Conservation (phyloP, 2,888 invertebrate genomes). For the Leptarthrus brevirostris region DNA sequence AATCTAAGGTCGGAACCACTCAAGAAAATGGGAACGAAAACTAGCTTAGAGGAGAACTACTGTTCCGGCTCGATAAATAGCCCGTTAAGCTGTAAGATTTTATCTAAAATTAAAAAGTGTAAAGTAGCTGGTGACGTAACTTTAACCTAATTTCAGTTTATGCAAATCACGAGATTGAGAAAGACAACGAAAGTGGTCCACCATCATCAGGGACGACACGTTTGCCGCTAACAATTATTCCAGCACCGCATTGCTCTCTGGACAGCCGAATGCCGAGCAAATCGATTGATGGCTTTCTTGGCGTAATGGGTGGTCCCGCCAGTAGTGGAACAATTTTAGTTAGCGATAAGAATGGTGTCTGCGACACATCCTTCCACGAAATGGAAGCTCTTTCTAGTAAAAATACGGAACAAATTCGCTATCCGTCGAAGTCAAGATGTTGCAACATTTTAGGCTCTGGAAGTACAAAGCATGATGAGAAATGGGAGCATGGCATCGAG, state of each 20-base stretch:
- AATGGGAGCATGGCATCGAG: slow-evolving; percentile 50
- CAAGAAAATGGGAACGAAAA: slow-evolving; percentile 63
- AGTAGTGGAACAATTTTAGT: slow-evolving; percentile 33
- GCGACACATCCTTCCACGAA: slow-evolving; percentile 51
- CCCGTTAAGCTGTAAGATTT: slow-evolving; percentile 65
- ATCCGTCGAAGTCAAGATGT: slow-evolving; percentile 59
- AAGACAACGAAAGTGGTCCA: slow-evolving; percentile 63
- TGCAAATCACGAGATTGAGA: slow-evolving; percentile 65
- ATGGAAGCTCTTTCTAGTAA: slow-evolving; percentile 41
- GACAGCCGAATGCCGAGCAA: slow-evolving; percentile 12
- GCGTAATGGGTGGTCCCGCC: slow-evolving; percentile 21
- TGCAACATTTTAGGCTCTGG: slow-evolving; percentile 59
- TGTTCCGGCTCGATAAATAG: slow-evolving; percentile 65
- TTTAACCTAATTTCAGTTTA: slow-evolving; percentile 61
- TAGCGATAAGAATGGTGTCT: slow-evolving; percentile 48
- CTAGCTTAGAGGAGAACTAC: slow-evolving; percentile 65
- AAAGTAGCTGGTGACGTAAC: slow-evolving; percentile 1
- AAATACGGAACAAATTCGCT: slow-evolving; percentile 28
- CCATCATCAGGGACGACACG: slow-evolving; percentile 50
- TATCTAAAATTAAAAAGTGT: slow-evolving; percentile 38
- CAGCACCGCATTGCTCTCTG: slow-evolving; percentile 9
- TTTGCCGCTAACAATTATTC: slow-evolving; percentile 39
- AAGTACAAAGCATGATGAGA: slow-evolving; percentile 22
- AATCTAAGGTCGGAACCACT: slow-evolving; percentile 58
- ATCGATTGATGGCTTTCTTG: slow-evolving; percentile 51